A percentile compares a stretch with the other conserved stretches of the same genome.
These are phyloP conservation scores for Busseola fusca DNA, from an alignment of 2,888 invertebrate genomes.

Conservation along the genomic window DNA sequence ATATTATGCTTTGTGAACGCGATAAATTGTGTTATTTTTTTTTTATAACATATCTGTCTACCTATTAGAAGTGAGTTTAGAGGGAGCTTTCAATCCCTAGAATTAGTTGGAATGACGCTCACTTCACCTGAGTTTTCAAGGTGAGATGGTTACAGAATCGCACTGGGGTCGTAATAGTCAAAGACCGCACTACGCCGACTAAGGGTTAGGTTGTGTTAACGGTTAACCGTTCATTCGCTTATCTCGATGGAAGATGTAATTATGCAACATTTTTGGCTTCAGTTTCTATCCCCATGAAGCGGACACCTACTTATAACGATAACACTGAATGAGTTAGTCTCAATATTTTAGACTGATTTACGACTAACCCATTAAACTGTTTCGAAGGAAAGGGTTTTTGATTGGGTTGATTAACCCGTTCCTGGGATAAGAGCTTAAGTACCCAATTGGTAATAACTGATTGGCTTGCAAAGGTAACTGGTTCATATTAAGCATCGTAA, in stretches of 20 bases:
- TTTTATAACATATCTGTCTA: not conserved
- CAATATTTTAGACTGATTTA: not conserved
- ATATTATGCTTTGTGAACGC: too few species aligned
- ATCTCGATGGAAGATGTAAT: not conserved
- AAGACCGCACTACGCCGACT: not conserved
- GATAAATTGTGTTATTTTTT: too few species aligned
- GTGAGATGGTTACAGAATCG: too few species aligned
- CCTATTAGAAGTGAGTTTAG: too few species aligned
- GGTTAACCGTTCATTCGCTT: not conserved
- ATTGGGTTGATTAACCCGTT: not conserved
- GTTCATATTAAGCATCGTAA: not conserved
- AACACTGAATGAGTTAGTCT: not conserved
- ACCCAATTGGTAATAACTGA: not conserved
- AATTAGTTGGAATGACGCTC: too few species aligned
- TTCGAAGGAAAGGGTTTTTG: not conserved
- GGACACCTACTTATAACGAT: not conserved
- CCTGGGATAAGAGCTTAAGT: not conserved
- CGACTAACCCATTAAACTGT: not conserved
- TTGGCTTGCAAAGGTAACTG: not conserved
- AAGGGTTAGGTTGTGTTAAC: not conserved
- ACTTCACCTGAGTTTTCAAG: too few species aligned
- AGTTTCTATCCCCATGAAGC: not conserved
- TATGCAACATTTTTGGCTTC: not conserved
- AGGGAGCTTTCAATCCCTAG: too few species aligned
- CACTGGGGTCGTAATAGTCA: not conserved